Conservation (phyloP, 2,888 invertebrate genomes). For the Ischnus inquisitorius region DNA sequence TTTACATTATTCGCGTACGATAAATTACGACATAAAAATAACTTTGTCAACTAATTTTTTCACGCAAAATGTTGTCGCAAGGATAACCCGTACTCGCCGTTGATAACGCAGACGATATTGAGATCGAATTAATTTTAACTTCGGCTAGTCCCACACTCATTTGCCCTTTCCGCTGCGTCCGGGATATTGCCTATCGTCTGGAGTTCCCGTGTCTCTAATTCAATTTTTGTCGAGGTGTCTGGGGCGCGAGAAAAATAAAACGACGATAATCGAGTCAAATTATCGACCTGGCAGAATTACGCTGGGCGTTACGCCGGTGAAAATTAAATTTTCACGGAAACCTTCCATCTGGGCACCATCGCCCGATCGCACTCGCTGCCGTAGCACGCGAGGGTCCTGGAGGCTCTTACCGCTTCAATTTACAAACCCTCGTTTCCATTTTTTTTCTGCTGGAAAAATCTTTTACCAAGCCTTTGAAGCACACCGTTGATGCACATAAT, state of each 20-base stretch:
- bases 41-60: conserved; percentile 14
- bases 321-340: conserved; percentile 40
- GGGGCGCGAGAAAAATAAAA: neutral
- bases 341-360: neutral
- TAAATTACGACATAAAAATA: neutral
- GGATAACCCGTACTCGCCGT: neutral
- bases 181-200: conserved; percentile 48
- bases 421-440: no score
- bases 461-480: no score
- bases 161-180: neutral
- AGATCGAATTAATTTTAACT: conserved; percentile 34
- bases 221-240: conserved; percentile 33
- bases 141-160: conserved; percentile 1
- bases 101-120: conserved; percentile 22
- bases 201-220: conserved; percentile 33
- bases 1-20: neutral
- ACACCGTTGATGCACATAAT: no score
- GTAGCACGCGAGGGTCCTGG: no score
- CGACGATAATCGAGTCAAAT: conserved; percentile 47
- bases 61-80: neutral
- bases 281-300: conserved; percentile 5
- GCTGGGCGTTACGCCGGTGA: neutral
- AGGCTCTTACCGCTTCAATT: no score
- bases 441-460: no score
- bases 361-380: neutral